A percentile compares a stretch with the other conserved stretches of the same genome.
phyloP scores from a whole-genome alignment of 1,140 invertebrate genomes.

The Drosophila ogumai region DNA sequence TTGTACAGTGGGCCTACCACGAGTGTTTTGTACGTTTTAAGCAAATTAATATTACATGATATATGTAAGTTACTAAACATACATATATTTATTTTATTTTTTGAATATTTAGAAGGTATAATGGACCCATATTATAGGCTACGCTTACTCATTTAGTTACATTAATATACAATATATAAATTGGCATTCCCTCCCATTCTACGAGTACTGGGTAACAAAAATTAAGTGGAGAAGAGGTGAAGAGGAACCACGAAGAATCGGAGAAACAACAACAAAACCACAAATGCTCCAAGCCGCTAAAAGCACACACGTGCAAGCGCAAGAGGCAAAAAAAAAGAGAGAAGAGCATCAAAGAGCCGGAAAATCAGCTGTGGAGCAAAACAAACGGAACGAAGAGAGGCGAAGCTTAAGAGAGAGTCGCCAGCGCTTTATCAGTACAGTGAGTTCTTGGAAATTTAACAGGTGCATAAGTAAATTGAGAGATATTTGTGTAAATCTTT shows the following conservation, averaged over 20 bases:
- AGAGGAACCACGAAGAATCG: slow-evolving; percentile 9
- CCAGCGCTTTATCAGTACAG: slow-evolving; percentile 36
- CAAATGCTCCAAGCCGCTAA: slow-evolving; percentile 38
- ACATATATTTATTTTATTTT: too few relatives aligned
- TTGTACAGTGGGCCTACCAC: too few relatives aligned
- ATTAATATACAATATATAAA: too few relatives aligned
- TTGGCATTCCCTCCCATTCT: neutral
- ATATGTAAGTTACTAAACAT: neutral
- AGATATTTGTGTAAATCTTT: neutral
- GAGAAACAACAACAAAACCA: slow-evolving; percentile 37
- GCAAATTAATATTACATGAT: neutral
- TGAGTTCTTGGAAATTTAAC: slow-evolving; percentile 10
- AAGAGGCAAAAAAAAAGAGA: slow-evolving; percentile 27
- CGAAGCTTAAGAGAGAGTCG: slow-evolving; percentile 28
- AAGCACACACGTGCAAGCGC: slow-evolving; percentile 41
- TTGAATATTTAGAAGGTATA: too few relatives aligned
- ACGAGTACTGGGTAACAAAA: slow-evolving; percentile 5
- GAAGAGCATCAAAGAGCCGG: slow-evolving; percentile 18
- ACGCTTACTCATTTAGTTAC: neutral
- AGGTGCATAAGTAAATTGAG: neutral
- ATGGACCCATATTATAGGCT: too few relatives aligned
- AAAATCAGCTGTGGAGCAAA: slow-evolving; percentile 55
- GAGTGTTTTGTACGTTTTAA: too few relatives aligned
- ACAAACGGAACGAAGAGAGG: slow-evolving; percentile 49
- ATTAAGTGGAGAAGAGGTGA: neutral